Conservation (phyloP, 2,797 vertebrate genomes). For the Hydrolagus colliei region DNA sequence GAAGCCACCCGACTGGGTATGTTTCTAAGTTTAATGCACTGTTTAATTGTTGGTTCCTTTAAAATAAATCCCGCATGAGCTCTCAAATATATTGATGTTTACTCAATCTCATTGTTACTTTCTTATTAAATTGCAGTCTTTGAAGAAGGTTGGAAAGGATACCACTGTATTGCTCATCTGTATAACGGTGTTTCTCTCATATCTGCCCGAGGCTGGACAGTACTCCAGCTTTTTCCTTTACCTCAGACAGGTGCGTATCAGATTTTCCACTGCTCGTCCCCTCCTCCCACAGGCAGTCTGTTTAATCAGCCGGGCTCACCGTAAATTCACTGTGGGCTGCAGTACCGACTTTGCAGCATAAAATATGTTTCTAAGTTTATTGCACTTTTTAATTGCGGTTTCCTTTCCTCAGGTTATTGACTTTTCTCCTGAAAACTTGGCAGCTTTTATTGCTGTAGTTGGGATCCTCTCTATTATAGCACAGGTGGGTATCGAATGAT, state of each 20-base stretch:
- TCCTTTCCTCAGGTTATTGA: slow-evolving; percentile 67
- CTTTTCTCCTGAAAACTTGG: slow-evolving; percentile 79
- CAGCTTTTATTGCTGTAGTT: slow-evolving; percentile 85
- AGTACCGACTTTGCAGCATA: not conserved
- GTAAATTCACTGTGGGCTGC: not conserved
- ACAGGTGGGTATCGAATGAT: slow-evolving; percentile 65
- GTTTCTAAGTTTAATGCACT: too few relatives aligned
- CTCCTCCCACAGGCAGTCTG: not conserved
- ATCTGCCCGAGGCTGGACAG: slow-evolving; percentile 86
- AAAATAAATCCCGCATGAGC: too few relatives aligned
- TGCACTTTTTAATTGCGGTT: not conserved
- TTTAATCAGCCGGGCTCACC: not conserved
- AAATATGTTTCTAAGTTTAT: not conserved
- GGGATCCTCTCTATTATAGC: slow-evolving; percentile 86
- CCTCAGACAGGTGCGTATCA: slow-evolving; percentile 71
- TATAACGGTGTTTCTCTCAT: slow-evolving; percentile 87
- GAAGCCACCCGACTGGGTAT: too few relatives aligned
- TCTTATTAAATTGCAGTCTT: slow-evolving; percentile 58
- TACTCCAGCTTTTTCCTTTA: slow-evolving; percentile 96
- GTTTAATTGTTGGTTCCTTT: too few relatives aligned
- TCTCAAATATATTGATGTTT: too few relatives aligned
- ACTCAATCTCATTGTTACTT: too few relatives aligned
- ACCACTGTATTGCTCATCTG: slow-evolving; percentile 75
- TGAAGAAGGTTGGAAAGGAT: slow-evolving; percentile 85
- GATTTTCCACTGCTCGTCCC: not conserved